These are phyloP conservation scores for Dolomedes plantarius DNA, from an alignment of 2,888 invertebrate genomes.

Conservation along the genomic window DNA sequence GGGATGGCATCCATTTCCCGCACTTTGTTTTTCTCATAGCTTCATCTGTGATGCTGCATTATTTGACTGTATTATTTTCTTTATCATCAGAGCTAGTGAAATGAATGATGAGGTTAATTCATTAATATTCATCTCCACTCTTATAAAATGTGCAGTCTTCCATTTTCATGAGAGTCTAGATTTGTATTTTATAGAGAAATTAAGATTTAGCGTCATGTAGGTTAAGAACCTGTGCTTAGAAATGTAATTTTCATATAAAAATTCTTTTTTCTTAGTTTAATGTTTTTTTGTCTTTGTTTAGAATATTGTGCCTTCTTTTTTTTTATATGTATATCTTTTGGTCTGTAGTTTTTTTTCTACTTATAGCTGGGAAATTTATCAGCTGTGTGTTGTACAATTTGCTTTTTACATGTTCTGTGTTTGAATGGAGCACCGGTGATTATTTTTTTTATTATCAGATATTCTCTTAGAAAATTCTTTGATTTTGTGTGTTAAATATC, in stretches of 20 bases:
- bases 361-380: not conserved
- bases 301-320: conserved; percentile 1
- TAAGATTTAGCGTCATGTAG: not conserved
- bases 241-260: not conserved
- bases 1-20: too few species aligned
- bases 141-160: too few species aligned
- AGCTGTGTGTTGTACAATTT: not conserved
- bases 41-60: too few species aligned
- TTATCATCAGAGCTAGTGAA: too few species aligned
- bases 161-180: too few species aligned
- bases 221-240: conserved; percentile 9
- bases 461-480: not conserved
- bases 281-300: not conserved
- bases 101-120: too few species aligned
- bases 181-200: too few species aligned
- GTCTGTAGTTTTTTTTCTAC: not conserved
- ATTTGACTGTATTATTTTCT: too few species aligned
- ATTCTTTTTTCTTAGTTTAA: not conserved
- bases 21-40: too few species aligned
- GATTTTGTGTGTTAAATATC: not conserved
- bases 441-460: conserved; percentile 20
- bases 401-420: conserved; percentile 3
- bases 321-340: not conserved
- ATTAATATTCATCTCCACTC: too few species aligned
- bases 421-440: conserved; percentile 51